phyloP scores from a whole-genome alignment of 2,888 invertebrate genomes.

The Plusia festucae region DNA sequence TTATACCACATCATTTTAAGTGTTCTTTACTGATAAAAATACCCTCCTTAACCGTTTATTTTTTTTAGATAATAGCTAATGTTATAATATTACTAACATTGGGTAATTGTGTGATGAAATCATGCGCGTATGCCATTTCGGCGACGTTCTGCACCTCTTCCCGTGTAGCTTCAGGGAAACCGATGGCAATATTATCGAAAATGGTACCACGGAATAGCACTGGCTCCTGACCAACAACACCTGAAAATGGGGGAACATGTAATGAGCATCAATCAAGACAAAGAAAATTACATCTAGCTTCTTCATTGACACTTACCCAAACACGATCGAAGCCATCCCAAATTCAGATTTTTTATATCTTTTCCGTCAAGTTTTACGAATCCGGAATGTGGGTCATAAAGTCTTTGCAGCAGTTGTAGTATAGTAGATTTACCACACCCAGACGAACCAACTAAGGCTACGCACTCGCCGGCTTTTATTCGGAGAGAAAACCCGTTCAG shows the following conservation, averaged over 20 bases:
- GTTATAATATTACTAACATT: slow-evolving; percentile 83
- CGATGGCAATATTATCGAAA: slow-evolving; percentile 92
- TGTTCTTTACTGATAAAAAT: too few relatives aligned
- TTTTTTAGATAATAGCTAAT: too few relatives aligned
- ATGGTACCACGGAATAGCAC: slow-evolving; percentile 95
- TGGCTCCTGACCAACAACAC: slow-evolving; percentile 96
- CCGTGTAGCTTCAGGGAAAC: slow-evolving; percentile 90
- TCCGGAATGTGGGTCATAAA: slow-evolving; percentile 91
- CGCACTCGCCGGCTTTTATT: slow-evolving; percentile 91
- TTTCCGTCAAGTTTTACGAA: slow-evolving; percentile 91
- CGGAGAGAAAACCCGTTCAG: slow-evolving; percentile 91
- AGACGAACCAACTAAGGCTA: slow-evolving; percentile 93
- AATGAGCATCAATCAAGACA: background rate
- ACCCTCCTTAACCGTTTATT: too few relatives aligned
- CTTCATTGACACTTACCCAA: slow-evolving; percentile 86
- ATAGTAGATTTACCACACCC: slow-evolving; percentile 96
- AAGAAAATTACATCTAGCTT: slow-evolving; percentile 4
- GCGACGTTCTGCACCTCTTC: slow-evolving; percentile 92
- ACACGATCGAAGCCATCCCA: slow-evolving; percentile 93
- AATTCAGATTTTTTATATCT: slow-evolving; percentile 91
- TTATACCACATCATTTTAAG: too few relatives aligned
- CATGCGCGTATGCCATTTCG: slow-evolving; percentile 93
- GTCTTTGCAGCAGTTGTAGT: slow-evolving; percentile 92
- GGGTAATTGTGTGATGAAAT: slow-evolving; percentile 92
- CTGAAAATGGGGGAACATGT: slow-evolving; percentile 64